These are phyloP conservation scores for Thalassaphorura encarpata DNA, from an alignment of 1,140 invertebrate genomes.

Conservation along the genomic window DNA sequence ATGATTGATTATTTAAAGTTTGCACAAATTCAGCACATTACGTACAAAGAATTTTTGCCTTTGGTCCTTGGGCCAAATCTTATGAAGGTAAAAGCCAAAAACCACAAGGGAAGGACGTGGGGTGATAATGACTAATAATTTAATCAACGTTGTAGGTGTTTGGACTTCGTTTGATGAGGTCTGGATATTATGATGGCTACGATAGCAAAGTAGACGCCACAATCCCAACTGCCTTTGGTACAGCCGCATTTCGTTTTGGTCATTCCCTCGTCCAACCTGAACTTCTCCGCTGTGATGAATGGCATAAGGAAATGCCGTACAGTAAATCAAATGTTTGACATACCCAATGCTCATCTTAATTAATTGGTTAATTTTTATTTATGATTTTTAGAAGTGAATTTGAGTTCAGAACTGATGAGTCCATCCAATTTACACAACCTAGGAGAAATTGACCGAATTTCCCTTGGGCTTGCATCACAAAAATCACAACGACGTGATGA, in stretches of 20 bases:
- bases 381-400: constrained; percentile 52
- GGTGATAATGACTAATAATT: constrained; percentile 47
- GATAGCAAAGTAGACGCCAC: constrained; percentile 22
- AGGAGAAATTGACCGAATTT: constrained; percentile 64
- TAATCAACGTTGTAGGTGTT: constrained; percentile 46
- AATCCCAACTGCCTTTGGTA: constrained; percentile 45
- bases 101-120: too few species aligned
- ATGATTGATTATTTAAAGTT: constrained; percentile 31
- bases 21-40: constrained; percentile 65
- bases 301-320: constrained; percentile 32
- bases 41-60: constrained; percentile 87
- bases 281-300: constrained; percentile 36
- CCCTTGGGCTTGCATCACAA: constrained; percentile 67
- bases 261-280: constrained; percentile 43
- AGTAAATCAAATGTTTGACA: constrained; percentile 28
- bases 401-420: constrained; percentile 63
- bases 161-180: constrained; percentile 47
- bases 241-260: constrained; percentile 51
- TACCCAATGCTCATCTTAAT: not conserved
- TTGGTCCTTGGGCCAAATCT: constrained; percentile 82
- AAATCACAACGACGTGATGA: constrained; percentile 67
- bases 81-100: constrained; percentile 81
- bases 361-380: not conserved
- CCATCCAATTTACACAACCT: constrained; percentile 45
- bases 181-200: constrained; percentile 24